Evolutionary conservation across 2,888 invertebrate genomes (phyloP).

Genomic region (Sesamia inferens): DNA sequence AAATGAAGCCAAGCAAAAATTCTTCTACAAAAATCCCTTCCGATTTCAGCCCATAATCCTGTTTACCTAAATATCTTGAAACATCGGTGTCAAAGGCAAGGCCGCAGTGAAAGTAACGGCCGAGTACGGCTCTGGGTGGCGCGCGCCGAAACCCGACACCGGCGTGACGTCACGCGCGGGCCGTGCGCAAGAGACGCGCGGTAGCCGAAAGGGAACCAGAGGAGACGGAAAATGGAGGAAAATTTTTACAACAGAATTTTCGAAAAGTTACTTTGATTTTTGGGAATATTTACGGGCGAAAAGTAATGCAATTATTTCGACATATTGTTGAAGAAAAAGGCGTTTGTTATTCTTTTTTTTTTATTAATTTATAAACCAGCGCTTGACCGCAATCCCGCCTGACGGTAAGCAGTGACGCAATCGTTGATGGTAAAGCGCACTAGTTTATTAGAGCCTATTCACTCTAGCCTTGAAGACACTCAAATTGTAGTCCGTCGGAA

Average conservation of each 20-base stretch:
- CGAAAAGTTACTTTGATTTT: neutral
- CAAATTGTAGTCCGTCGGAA: too few relatives aligned
- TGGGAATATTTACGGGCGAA: too few relatives aligned
- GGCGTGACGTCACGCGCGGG: slow-evolving; percentile 85
- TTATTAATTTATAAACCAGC: too few relatives aligned
- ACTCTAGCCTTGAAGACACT: too few relatives aligned
- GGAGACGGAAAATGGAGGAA: slow-evolving; percentile 10
- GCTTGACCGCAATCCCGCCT: too few relatives aligned
- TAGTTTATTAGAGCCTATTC: too few relatives aligned
- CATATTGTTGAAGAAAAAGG: neutral
- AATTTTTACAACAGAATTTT: neutral
- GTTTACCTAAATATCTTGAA: slow-evolving; percentile 53
- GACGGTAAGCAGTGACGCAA: too few relatives aligned
- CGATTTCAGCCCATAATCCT: slow-evolving; percentile 32
- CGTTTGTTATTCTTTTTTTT: too few relatives aligned
- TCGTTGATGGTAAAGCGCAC: too few relatives aligned
- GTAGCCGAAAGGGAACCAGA: slow-evolving; percentile 65
- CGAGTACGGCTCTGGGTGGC: slow-evolving; percentile 74
- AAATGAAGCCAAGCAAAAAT: neutral
- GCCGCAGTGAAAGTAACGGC: slow-evolving; percentile 80
- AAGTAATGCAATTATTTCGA: neutral
- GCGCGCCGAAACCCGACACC: slow-evolving; percentile 82
- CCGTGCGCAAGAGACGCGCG: slow-evolving; percentile 85
- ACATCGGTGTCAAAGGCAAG: slow-evolving; percentile 76
- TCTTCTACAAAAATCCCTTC: neutral